Evolutionary conservation across 2,797 vertebrate species (phyloP).

Genomic region (Onychomys leucogaster): DNA sequence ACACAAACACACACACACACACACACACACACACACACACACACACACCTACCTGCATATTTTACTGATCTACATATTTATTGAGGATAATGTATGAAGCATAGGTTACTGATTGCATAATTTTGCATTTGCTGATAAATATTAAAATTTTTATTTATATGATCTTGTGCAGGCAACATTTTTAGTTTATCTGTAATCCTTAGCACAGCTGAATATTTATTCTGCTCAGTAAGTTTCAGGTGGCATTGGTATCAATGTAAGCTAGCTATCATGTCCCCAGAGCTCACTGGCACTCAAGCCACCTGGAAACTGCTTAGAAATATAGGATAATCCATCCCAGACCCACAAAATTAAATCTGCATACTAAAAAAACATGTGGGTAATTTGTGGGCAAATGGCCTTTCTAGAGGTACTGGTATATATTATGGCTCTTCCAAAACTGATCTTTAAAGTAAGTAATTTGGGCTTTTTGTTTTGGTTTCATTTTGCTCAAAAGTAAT

Average conservation of each 20-base stretch:
- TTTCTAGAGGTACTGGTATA: not conserved
- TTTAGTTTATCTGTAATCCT: constrained; percentile 48
- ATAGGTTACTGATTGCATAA: constrained; percentile 13
- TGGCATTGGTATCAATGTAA: constrained; percentile 3
- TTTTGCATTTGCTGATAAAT: constrained; percentile 32
- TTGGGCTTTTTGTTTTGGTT: not conserved
- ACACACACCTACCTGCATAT: not conserved
- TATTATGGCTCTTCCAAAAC: not conserved
- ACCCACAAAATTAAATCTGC: constrained; percentile 1
- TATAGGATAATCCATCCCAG: not conserved
- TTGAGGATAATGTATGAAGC: constrained; percentile 2
- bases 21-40: not conserved
- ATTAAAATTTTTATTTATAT: constrained; percentile 34
- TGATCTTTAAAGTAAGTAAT: not conserved
- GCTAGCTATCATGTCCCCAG: not conserved
- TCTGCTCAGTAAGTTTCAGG: constrained; percentile 46
- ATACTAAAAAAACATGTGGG: not conserved
- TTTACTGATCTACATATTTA: constrained; percentile 45
- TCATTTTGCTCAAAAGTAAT: not conserved
- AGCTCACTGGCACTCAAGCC: not conserved
- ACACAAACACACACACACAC: not conserved
- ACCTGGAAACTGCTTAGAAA: constrained; percentile 14
- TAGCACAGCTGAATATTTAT: not conserved
- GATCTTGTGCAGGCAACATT: not conserved
- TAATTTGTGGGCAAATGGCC: not conserved